Percentiles rank a stretch among this genome's conserved stretches.
Evolutionary conservation across 2,888 invertebrate species (phyloP).

Genomic region (Harpalus rufipes): DNA sequence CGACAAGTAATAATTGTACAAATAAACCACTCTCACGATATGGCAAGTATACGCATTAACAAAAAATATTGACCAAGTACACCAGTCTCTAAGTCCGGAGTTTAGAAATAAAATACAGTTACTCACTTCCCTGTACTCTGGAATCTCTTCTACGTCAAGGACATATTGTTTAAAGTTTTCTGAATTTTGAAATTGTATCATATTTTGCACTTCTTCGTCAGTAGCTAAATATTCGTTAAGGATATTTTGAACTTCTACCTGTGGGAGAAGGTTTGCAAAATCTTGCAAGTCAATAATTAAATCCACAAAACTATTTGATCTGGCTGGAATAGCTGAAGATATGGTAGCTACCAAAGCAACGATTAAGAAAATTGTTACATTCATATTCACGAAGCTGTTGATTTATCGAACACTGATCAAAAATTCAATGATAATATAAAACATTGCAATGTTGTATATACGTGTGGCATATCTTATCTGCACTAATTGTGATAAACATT

Average conservation of each 20-base stretch:
- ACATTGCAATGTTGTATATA: no score
- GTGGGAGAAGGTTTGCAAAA: conserved; percentile 59
- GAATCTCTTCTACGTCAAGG: conserved; percentile 70
- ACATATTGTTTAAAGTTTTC: conserved; percentile 70
- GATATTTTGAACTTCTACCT: neutral
- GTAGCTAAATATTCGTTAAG: neutral
- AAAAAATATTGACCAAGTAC: no score
- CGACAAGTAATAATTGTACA: no score
- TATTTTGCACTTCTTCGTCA: neutral
- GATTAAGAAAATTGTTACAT: no score
- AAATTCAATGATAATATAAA: no score
- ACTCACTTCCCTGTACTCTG: conserved; percentile 70
- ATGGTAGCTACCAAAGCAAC: neutral
- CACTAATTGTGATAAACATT: no score
- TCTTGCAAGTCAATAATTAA: conserved; percentile 70
- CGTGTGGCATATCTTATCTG: no score
- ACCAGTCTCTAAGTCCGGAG: no score
- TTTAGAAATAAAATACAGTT: neutral
- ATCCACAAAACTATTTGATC: conserved; percentile 34
- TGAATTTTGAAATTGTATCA: conserved; percentile 69
- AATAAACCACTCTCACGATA: no score
- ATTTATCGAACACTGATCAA: no score
- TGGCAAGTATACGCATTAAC: no score
- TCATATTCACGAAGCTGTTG: no score
- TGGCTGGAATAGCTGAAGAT: conserved; percentile 32